Evolutionary conservation across 2,113 vertebrate genomes (phyloP), one percentile per base, ranked within the genome.

Genomic region (Aphelocoma coerulescens): DNA sequence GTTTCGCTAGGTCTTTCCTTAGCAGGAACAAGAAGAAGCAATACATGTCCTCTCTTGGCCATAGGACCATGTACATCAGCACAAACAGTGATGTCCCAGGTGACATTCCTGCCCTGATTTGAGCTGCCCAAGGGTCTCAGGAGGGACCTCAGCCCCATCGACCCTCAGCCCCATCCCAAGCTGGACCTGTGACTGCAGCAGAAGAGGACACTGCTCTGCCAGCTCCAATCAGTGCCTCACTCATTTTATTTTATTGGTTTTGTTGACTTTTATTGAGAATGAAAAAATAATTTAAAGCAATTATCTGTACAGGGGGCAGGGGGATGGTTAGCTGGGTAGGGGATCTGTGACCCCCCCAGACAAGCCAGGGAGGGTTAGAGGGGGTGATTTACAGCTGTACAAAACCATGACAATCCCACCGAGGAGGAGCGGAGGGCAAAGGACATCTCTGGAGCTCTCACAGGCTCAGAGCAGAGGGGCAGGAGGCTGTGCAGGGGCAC

Each of bases 281-380:
- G 98, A 98, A 98, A 98, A 98, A 98, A 98, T 98, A 98, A 97
- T 98, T 98, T 97, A 97, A 98, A 96, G 94, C 88, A 35, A 89
- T 97, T 85, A 85, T 96, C 96, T 97, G 96, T 97, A 97, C 97
- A 97, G 88, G 62, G 85, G 41, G 39, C 49, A 88, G 46, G 51
- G 80, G 74, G 57, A 52, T 24, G 49, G 89, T 90, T 80, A 79
- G 61, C 68, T 77, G 85, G 94, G 84, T 22, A 24, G 58, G 88
- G 83, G 61, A 85, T 69, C 89, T 73, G 65, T 80, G 88, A 85
- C 67, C 78, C 66, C 10, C 44, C 43, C 28, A 20, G 71, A 85
- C 46, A 91, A 85, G 90, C 58, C 82, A 65, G 73, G 84, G 43
- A 85, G 24, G 84, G 76, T 44, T 83, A 33, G 14, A 81, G 24